Evolutionary conservation across 2,888 invertebrate species (phyloP), one percentile per base, ranked within the genome.

Genomic region (Netelia virgata): DNA sequence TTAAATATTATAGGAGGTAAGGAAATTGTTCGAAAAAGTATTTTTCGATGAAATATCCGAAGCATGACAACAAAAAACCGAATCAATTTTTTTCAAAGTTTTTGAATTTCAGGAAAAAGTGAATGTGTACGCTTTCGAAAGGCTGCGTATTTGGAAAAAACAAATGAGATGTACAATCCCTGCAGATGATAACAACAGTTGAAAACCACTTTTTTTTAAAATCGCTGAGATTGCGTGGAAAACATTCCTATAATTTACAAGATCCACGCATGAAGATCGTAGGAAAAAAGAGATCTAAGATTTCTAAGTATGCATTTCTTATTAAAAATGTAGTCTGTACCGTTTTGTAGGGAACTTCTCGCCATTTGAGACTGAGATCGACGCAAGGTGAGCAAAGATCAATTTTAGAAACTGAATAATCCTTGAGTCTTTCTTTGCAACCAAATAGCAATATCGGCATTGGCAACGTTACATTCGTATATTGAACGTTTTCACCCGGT

Each of bases 311-410:
- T 50, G 1, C 16, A 43, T 20, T 50, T 18, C 61, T 66, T 20
- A 16, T 41, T n/a, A n/a, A 20, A 36, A 36, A 36, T 36, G 36
- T 36, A 20, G 20, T 43, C 55, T 83, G 87, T 89, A 91, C 92
- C 89, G 87, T 88, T 84, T 66, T 80, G 53, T 90, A 91, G 1
- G 90, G 87, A 84, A 93, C 87, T 77, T 91, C 90, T 81, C 92
- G 87, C 93, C 93, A 93, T 55, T 92, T 92, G 63, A 84, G 69
- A 14, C 85, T 83, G 10, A 89, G 36, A 61, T 89, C 86, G 10
- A 82, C 86, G 16, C 93, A 93, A 0, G 91, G 90, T 2, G 88
- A 86, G 61, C 93, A 93, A 8, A 93, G 69, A 79, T 91, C 86
- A n/a, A 89, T 84, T 80, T 89, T 90, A 0, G 93, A 92, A 23